Conservation (phyloP, 1,140 invertebrate genomes). For the Gerris buenoi region DNA sequence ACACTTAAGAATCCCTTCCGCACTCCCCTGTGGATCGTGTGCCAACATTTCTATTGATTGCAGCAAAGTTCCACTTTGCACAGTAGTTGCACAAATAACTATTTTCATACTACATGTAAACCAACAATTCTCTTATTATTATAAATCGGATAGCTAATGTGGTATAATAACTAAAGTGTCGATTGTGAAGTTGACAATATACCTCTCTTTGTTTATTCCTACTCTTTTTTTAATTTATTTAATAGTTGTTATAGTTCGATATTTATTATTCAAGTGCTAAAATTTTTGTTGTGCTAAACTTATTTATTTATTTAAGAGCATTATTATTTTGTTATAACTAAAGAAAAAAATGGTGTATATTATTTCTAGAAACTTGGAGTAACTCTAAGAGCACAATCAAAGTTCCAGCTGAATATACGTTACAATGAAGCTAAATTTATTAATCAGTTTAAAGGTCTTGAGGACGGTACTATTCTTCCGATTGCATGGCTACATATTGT, state of each 20-base stretch:
- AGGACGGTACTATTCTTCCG: conserved; percentile 8
- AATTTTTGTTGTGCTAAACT: neutral
- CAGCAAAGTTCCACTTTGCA: too few relatives aligned
- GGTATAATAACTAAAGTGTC: too few relatives aligned
- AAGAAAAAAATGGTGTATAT: neutral
- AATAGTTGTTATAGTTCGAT: neutral
- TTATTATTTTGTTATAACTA: neutral
- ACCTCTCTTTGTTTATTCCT: too few relatives aligned
- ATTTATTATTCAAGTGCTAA: neutral
- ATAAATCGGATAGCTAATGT: too few relatives aligned
- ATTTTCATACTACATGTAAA: too few relatives aligned
- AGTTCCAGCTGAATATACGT: conserved; percentile 12
- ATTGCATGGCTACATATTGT: conserved; percentile 14
- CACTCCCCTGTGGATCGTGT: too few relatives aligned
- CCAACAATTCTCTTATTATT: too few relatives aligned
- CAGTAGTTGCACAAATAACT: too few relatives aligned
- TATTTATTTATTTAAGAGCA: neutral
- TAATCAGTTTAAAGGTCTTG: neutral
- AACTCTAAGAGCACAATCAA: conserved; percentile 4
- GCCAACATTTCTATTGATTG: too few relatives aligned
- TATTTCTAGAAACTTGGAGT: conserved; percentile 9
- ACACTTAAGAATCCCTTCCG: too few relatives aligned
- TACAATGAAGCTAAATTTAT: conserved; percentile 7
- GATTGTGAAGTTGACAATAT: too few relatives aligned
- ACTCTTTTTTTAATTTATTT: too few relatives aligned